Conservation (phyloP, 1,140 invertebrate genomes). For the Diachasma alloeum region DNA sequence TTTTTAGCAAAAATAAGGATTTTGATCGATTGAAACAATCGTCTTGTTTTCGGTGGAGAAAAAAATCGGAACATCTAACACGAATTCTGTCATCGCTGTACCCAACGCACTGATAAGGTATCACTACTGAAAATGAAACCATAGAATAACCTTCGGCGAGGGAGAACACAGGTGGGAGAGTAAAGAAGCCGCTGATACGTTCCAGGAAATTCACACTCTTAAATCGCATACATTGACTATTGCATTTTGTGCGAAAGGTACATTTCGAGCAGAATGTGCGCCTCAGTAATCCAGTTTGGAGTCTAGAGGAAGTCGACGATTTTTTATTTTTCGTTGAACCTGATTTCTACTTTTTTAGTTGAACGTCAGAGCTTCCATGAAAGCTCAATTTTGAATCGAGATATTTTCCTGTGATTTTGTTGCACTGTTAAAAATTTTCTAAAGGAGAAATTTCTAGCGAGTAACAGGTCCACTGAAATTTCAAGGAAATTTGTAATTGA, state of each 20-base stretch:
- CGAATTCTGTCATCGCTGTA: slow-evolving; percentile 3
- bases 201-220: neutral
- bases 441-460: too few species aligned
- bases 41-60: neutral
- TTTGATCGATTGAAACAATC: neutral
- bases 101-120: slow-evolving; percentile 32
- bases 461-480: too few species aligned
- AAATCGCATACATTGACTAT: neutral
- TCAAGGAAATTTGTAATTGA: too few species aligned
- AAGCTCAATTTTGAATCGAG: too few species aligned
- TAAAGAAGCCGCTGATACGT: neutral
- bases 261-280: too few species aligned
- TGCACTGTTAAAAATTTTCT: too few species aligned
- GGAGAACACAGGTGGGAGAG: slow-evolving; percentile 23
- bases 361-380: too few species aligned
- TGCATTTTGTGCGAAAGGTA: neutral
- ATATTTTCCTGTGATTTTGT: too few species aligned
- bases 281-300: too few species aligned
- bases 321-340: too few species aligned
- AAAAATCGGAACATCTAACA: neutral
- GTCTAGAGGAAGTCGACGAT: too few species aligned
- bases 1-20: neutral
- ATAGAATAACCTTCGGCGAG: slow-evolving; percentile 23
- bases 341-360: too few species aligned
- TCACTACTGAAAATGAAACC: slow-evolving; percentile 27